A percentile compares a stretch with the other conserved stretches of the same genome.
phyloP scores from a whole-genome alignment of 2,113 vertebrate genomes.

The Brachionichthys hirsutus region DNA sequence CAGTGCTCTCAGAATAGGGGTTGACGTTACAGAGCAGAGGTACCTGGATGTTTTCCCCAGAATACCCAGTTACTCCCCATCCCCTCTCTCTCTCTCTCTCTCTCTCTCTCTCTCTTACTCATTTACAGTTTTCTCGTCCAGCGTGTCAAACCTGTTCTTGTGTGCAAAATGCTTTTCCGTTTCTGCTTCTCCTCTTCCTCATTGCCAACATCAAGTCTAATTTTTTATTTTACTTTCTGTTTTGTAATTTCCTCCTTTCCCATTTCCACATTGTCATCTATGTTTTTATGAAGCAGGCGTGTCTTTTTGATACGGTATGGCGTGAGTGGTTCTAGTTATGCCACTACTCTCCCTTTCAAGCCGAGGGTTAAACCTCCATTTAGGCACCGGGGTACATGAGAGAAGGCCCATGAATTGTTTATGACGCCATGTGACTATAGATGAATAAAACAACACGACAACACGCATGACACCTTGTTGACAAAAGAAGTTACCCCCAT shows the following conservation, averaged over 20 bases:
- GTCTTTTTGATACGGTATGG: background rate
- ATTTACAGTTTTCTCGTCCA: constrained; percentile 9
- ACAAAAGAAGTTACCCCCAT: constrained; percentile 11
- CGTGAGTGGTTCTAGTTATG: background rate
- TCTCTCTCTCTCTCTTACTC: too few relatives aligned
- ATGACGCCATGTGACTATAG: constrained; percentile 53
- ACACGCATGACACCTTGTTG: constrained; percentile 41
- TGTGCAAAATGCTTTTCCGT: constrained; percentile 1
- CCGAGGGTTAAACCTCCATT: constrained; percentile 53
- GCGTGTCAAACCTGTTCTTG: background rate
- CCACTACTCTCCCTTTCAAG: constrained; percentile 58
- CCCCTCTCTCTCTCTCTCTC: too few relatives aligned
- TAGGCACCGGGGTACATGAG: constrained; percentile 63
- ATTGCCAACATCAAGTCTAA: background rate
- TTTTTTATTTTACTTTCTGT: too few relatives aligned
- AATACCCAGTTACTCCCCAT: constrained; percentile 7
- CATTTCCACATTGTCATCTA: too few relatives aligned
- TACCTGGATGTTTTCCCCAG: constrained; percentile 17
- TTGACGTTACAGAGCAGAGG: constrained; percentile 29
- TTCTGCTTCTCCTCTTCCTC: background rate
- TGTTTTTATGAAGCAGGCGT: background rate
- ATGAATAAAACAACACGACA: constrained; percentile 69
- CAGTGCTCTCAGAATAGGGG: constrained; percentile 27
- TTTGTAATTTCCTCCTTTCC: background rate
- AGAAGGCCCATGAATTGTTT: constrained; percentile 63